Conservation (phyloP, 2,797 vertebrate species). For the Scolopax bukidnonensis region DNA sequence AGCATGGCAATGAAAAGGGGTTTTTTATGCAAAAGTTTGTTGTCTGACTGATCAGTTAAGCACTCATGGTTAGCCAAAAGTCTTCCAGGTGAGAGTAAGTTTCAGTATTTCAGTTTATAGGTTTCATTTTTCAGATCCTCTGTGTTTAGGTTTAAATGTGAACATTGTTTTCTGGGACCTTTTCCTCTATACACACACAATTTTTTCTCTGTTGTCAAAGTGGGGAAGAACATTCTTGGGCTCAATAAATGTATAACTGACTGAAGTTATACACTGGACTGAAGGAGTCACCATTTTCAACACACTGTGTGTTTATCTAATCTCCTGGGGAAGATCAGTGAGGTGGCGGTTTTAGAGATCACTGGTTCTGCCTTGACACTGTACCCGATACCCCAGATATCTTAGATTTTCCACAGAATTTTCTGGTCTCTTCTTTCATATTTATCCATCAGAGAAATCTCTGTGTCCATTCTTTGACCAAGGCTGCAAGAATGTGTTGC, state of each 20-base stretch:
- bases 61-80: not conserved
- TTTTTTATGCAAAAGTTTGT: not conserved
- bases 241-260: not conserved
- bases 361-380: not conserved
- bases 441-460: not conserved
- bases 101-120: constrained; percentile 30
- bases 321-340: not conserved
- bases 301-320: not conserved
- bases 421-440: not conserved
- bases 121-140: constrained; percentile 32
- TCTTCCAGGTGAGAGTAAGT: not conserved
- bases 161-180: not conserved
- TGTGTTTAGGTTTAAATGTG: constrained; percentile 51
- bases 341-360: not conserved
- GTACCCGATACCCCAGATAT: not conserved
- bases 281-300: not conserved
- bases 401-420: not conserved
- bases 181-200: not conserved
- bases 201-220: not conserved
- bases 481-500: not conserved
- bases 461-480: not conserved
- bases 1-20: not conserved
- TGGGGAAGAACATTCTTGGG: not conserved
- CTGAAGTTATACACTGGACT: not conserved
- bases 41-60: not conserved